phyloP scores from a whole-genome alignment of 2,797 vertebrate species.

The Carduelis carduelis region DNA sequence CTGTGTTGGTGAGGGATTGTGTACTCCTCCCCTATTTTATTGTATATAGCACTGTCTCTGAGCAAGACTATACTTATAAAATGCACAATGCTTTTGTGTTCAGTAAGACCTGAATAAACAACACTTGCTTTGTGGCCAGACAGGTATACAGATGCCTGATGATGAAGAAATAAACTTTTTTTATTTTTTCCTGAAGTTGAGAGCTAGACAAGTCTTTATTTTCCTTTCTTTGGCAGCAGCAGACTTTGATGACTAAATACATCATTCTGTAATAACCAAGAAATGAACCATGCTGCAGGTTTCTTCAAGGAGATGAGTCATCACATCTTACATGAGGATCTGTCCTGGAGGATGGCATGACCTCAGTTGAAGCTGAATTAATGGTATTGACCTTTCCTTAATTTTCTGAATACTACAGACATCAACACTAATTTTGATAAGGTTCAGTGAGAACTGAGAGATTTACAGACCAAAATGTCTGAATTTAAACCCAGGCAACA shows the following conservation, averaged over 20 bases:
- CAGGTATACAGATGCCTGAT: not conserved
- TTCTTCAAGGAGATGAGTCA: slow-evolving; percentile 3
- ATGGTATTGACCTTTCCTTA: slow-evolving; percentile 2
- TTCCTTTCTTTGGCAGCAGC: not conserved
- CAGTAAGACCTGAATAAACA: not conserved
- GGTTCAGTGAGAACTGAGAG: not conserved
- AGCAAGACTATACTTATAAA: not conserved
- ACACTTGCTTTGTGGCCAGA: not conserved
- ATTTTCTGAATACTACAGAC: not conserved
- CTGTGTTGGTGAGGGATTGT: not conserved
- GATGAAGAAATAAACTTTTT: not conserved
- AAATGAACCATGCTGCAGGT: not conserved
- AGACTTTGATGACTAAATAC: not conserved
- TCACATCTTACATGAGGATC: not conserved
- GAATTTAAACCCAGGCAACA: not conserved
- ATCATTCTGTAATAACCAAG: not conserved
- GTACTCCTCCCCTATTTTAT: not conserved
- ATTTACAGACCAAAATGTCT: not conserved
- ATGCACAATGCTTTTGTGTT: not conserved
- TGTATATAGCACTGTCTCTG: not conserved
- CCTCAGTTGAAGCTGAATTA: not conserved
- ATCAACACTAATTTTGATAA: not conserved
- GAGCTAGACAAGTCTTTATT: not conserved
- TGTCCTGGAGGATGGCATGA: not conserved
- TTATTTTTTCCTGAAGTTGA: not conserved